A percentile compares a stretch with the other conserved stretches of the same genome.
Conservation (phyloP, 2,797 vertebrate species). For the Hippocampus kuda region DNA sequence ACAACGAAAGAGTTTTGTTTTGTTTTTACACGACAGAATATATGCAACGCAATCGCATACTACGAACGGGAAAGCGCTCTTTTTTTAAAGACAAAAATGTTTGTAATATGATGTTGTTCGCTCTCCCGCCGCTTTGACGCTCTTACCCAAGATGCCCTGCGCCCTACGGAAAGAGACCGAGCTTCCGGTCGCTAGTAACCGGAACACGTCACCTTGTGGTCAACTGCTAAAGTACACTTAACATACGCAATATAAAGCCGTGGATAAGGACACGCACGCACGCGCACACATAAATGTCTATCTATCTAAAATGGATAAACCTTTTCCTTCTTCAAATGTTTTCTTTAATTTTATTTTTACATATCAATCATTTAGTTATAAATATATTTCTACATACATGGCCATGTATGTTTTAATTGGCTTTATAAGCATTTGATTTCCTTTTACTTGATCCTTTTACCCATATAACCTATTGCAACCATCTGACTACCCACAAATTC, state of each 20-base stretch:
- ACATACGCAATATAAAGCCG: neutral
- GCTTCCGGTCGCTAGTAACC: neutral
- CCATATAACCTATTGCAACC: neutral
- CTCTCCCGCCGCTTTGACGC: conserved; percentile 56
- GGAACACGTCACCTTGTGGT: neutral
- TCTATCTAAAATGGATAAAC: too few relatives aligned
- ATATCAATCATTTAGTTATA: too few relatives aligned
- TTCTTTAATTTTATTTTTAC: too few relatives aligned
- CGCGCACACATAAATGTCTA: too few relatives aligned
- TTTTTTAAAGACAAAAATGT: neutral
- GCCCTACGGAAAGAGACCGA: neutral
- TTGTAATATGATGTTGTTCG: neutral
- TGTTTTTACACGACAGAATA: neutral
- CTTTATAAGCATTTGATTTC: neutral
- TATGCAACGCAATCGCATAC: neutral
- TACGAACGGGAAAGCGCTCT: too few relatives aligned
- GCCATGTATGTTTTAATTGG: too few relatives aligned
- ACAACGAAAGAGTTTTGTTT: neutral
- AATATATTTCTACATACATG: too few relatives aligned
- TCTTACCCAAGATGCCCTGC: conserved; percentile 33
- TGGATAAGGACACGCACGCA: too few relatives aligned
- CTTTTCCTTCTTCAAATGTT: too few relatives aligned
- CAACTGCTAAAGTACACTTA: neutral
- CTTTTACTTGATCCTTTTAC: neutral
- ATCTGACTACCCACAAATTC: neutral